phyloP scores from a whole-genome alignment of 2,888 invertebrate species.

The Cephus pulcher region DNA sequence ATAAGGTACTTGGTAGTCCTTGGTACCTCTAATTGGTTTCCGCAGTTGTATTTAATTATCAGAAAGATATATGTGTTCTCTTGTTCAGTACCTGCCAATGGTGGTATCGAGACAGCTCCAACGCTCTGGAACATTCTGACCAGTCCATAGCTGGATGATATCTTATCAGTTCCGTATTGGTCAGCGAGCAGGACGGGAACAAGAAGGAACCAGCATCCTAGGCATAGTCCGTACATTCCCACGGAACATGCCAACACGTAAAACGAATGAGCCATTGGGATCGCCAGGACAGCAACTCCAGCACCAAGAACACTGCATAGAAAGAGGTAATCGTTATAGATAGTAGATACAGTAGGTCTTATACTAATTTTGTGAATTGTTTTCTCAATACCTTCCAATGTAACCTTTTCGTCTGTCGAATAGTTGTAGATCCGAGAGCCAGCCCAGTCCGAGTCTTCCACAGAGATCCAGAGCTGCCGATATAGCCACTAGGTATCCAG shows the following conservation, averaged over 20 bases:
- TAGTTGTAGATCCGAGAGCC: constrained; percentile 78
- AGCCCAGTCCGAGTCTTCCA: constrained; percentile 79
- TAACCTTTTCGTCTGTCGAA: constrained; percentile 80
- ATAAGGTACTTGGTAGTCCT: neutral
- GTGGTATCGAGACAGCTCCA: constrained; percentile 79
- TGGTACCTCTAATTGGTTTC: neutral
- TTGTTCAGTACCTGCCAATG: constrained; percentile 72
- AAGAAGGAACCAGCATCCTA: constrained; percentile 82
- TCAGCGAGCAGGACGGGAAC: constrained; percentile 81
- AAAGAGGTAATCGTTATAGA: constrained; percentile 5
- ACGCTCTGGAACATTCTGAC: constrained; percentile 82
- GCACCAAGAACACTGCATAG: constrained; percentile 75
- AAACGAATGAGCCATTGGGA: constrained; percentile 76
- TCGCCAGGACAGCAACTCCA: constrained; percentile 75
- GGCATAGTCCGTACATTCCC: constrained; percentile 77
- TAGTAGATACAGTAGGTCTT: neutral
- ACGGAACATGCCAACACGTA: constrained; percentile 76
- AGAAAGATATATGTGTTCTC: neutral
- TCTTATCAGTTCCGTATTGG: constrained; percentile 79
- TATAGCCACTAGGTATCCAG: constrained; percentile 79
- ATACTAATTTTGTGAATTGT: neutral
- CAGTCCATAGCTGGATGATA: constrained; percentile 81
- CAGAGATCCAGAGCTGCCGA: constrained; percentile 79
- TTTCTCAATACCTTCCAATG: constrained; percentile 71
- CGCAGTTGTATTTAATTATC: neutral